A percentile compares a stretch with the other conserved stretches of the same genome.
phyloP scores from a whole-genome alignment of 2,797 vertebrate species.

The Argentina silus region DNA sequence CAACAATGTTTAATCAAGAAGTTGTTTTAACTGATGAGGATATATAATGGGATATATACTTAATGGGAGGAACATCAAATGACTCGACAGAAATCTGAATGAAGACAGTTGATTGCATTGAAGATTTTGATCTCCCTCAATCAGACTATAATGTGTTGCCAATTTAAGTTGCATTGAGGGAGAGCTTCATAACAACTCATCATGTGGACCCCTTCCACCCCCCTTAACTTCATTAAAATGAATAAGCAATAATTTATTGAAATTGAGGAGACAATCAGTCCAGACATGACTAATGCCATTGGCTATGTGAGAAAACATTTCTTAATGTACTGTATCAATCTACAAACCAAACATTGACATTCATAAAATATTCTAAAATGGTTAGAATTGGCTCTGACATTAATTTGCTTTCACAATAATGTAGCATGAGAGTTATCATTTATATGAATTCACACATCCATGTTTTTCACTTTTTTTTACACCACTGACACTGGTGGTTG shows the following conservation, averaged over 20 bases:
- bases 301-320: not conserved
- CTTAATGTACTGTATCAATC: not conserved
- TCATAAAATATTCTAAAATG: not conserved
- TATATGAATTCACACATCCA: no score
- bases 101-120: slow-evolving; percentile 37
- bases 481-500: no score
- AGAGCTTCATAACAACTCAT: slow-evolving; percentile 39
- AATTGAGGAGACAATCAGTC: no score
- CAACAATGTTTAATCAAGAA: not conserved
- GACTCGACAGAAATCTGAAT: not conserved
- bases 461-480: no score
- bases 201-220: slow-evolving; percentile 11
- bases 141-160: slow-evolving; percentile 39
- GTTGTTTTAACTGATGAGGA: slow-evolving; percentile 42
- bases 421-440: no score
- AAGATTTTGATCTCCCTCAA: slow-evolving; percentile 34
- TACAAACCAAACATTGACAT: not conserved
- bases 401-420: not conserved
- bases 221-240: not conserved
- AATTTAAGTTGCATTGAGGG: slow-evolving; percentile 4
- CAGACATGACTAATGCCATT: no score
- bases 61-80: no score
- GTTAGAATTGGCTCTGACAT: slow-evolving; percentile 19
- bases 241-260: slow-evolving; percentile 6
- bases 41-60: no score